Base-by-base conservation (phyloP, 2,797 vertebrate genomes). In the Alca torda region DNA sequence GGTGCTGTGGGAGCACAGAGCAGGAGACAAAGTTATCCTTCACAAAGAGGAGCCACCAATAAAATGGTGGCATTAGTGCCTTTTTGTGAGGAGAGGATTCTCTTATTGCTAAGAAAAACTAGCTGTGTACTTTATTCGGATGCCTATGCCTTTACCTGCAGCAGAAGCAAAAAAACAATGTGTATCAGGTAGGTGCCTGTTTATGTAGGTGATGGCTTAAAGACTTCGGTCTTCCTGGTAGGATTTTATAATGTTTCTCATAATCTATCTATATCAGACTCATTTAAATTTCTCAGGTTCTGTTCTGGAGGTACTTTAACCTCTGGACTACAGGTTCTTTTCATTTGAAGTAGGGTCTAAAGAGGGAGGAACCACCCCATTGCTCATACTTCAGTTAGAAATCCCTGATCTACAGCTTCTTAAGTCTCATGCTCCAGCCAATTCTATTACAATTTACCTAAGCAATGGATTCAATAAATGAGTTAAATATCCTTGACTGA, bases 371-470 rank as follows among this genome's bases (percentile, higher is more conserved):
- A 46, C 21, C 1, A 8, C 84, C 33, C 57, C 43, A 37, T 70
- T 94, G 24, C 24, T 89, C 3, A 2, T 61, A 56, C 17, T 69
- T 87, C 48, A 81, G 45, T 60, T 76, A 85, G 78, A 87, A 90
- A 79, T 78, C 31, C 53, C 76, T 68, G 30, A 67, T 93, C 72
- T 95, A 87, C 76, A 83, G 39, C 76, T 93, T 23, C 63, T 81
- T 69, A 48, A 70, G 46, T 77, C 92, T 90, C 0, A 5, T 78
- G 41, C 67, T 94, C 45, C n/a, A 61, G 8, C 65, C 2, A 7
- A 51, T 92, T 94, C 88, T 56, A n/a, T 86, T 93, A 72, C 76
- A 56, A 48, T 92, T 94, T 95, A 88, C 77, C 25, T 85, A 90
- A 93, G 83, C 50, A 78, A 6, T 84, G 59, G 59, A 70, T 86